phyloP scores from a whole-genome alignment of 2,113 vertebrate species.

The Chaenocephalus aceratus region DNA sequence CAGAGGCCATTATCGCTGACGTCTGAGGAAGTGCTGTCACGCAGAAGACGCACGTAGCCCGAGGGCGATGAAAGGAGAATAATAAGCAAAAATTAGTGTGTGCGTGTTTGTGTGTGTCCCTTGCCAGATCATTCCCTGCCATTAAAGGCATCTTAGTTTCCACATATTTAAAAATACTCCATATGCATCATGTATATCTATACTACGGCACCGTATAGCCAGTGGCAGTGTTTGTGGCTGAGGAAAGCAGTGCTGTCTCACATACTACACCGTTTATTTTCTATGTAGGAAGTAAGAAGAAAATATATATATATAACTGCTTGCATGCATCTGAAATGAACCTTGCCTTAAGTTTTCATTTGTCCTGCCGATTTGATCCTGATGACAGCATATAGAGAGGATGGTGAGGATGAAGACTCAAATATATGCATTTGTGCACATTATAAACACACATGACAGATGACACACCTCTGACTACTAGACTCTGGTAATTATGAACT shows the following conservation, averaged over 20 bases:
- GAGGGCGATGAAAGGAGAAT: slow-evolving; percentile 46
- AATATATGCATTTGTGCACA: too few relatives aligned
- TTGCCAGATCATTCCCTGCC: slow-evolving; percentile 14
- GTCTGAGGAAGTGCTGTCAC: slow-evolving; percentile 53
- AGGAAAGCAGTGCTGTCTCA: slow-evolving; percentile 33
- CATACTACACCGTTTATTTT: neutral
- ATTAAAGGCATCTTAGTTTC: slow-evolving; percentile 39
- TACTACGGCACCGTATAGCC: slow-evolving; percentile 30
- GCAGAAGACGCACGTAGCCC: slow-evolving; percentile 64
- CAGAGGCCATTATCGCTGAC: slow-evolving; percentile 63
- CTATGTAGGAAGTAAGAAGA: too few relatives aligned
- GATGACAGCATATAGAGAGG: too few relatives aligned
- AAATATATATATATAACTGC: too few relatives aligned
- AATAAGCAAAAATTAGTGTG: slow-evolving; percentile 54
- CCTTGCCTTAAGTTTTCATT: too few relatives aligned
- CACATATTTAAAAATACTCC: slow-evolving; percentile 55
- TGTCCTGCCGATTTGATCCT: too few relatives aligned
- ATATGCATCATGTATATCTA: slow-evolving; percentile 16
- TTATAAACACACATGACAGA: too few relatives aligned
- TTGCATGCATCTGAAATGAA: too few relatives aligned
- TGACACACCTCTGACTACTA: too few relatives aligned
- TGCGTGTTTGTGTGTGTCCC: slow-evolving; percentile 23
- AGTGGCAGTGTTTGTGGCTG: slow-evolving; percentile 62
- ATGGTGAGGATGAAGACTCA: too few relatives aligned
- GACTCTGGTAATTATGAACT: too few relatives aligned